Conservation (phyloP, 2,797 vertebrate genomes). For the Tympanoctomys barrerae region DNA sequence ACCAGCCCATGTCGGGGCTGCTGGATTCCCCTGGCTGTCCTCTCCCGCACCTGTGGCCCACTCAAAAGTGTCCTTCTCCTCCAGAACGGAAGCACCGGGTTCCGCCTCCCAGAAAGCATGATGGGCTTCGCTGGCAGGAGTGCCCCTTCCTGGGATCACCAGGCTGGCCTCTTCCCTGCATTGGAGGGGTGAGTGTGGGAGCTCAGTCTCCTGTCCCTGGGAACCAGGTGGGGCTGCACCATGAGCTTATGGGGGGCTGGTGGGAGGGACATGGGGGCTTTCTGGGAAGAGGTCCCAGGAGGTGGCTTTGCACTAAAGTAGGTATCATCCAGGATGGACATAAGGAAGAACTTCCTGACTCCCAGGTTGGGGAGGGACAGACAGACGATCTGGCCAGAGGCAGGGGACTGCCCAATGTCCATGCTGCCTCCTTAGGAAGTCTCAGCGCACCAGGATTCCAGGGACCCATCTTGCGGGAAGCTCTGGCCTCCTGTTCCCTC, state of each 20-base stretch:
- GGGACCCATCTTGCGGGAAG: not conserved
- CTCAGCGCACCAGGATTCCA: no score
- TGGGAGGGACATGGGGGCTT: not conserved
- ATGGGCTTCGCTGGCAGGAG: fast-evolving
- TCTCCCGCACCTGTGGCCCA: fast-evolving
- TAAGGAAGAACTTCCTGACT: not conserved
- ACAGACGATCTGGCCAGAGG: not conserved
- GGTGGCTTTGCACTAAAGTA: not conserved
- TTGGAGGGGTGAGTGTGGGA: conserved; percentile 62
- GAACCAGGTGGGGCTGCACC: not conserved
- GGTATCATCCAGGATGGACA: not conserved
- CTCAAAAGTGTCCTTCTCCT: not conserved
- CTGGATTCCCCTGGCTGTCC: no score
- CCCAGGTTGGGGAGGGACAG: not conserved
- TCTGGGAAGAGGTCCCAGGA: not conserved
- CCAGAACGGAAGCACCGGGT: not conserved
- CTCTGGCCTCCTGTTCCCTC: no score
- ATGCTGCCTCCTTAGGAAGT: no score
- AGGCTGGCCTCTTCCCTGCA: not conserved
- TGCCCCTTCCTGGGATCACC: fast-evolving
- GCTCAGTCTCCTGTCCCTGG: not conserved
- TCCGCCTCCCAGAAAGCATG: not conserved
- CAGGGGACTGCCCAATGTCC: not conserved
- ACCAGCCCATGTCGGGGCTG: fast-evolving
- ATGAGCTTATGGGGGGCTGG: not conserved